Evolutionary conservation across 2,113 vertebrate species (phyloP).

Genomic region (Sigmodon hispidus): DNA sequence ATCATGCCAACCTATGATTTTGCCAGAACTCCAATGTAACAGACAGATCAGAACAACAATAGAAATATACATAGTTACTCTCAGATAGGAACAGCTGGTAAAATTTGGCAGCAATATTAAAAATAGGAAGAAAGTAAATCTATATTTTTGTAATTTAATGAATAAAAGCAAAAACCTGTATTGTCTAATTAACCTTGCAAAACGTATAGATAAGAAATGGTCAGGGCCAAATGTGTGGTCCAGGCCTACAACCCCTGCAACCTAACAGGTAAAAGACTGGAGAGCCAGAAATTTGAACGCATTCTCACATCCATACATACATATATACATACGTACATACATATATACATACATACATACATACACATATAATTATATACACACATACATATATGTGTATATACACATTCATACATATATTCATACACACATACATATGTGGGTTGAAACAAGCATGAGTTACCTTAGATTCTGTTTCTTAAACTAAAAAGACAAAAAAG

Average conservation of each 20-base stretch:
- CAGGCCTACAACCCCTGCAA: background rate
- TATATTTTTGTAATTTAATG: background rate
- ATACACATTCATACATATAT: background rate
- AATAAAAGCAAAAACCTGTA: slow-evolving; percentile 51
- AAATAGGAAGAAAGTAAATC: slow-evolving; percentile 15
- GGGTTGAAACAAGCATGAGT: background rate
- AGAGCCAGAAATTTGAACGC: background rate
- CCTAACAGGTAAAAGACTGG: background rate
- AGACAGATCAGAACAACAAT: background rate
- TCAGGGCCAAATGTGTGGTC: background rate
- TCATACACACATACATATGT: background rate
- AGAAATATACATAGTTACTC: slow-evolving; percentile 40
- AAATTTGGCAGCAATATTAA: slow-evolving; percentile 27
- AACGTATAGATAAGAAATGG: background rate
- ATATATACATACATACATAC: background rate
- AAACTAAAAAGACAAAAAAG: background rate
- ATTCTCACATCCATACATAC: background rate
- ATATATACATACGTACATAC: background rate
- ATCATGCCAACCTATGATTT: background rate
- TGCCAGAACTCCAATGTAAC: background rate
- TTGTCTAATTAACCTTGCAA: slow-evolving; percentile 21
- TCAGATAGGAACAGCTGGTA: slow-evolving; percentile 54
- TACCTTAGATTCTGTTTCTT: background rate
- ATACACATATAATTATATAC: background rate
- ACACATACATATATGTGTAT: background rate